Base-by-base conservation (phyloP, 2,797 vertebrate species). In the Pangasius krempfi region DNA sequence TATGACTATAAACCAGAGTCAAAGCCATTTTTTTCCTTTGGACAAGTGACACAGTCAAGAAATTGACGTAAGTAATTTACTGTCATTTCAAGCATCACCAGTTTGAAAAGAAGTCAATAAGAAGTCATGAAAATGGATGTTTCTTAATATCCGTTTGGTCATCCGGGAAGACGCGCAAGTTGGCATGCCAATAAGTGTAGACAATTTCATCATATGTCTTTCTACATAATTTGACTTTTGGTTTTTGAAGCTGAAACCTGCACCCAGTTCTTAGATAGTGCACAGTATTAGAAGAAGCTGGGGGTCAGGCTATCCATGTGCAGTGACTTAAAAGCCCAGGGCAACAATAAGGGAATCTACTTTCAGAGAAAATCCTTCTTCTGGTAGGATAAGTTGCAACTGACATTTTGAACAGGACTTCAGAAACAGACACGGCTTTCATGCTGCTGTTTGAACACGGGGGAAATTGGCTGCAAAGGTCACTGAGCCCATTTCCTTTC, bases 351-450 rank as follows among this genome's bases (percentile, higher is more conserved):
- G 89, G 81, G 94, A 95, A 93, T 96, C 94, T 94, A 94, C 95
- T 97, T 96, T 95, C 95, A 95, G 93, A 94, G 93, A 93, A 94
- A 94, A 94, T 96, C 94, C 94, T 96, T 94, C 90, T 92, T 92
- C 94, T 93, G 93, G 94, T 92, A 92, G 96, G 95, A 97, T 97
- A 96, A 95, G 95, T 97, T 97, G 96, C 96, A 96, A 96, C 95
- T 97, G 96, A 96, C 96, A 97, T 96, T 97, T 96, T 95, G 94
- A 70, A 93, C 93, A 84, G 92, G 93, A 96, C 96, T 95, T 96
- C 95, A 95, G 96, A 96, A 96, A 97, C 96, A 97, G 96, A 93
- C 96, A 93, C 89, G 93, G 95, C 96, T 96, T 97, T 96, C 95
- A 96, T 97, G 95, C 95, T 95, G 95, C 94, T 96, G 96, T 96